These are phyloP conservation scores for Erythrocebus patas DNA, from an alignment of 2,113 vertebrate genomes.

Conservation along the genomic window DNA sequence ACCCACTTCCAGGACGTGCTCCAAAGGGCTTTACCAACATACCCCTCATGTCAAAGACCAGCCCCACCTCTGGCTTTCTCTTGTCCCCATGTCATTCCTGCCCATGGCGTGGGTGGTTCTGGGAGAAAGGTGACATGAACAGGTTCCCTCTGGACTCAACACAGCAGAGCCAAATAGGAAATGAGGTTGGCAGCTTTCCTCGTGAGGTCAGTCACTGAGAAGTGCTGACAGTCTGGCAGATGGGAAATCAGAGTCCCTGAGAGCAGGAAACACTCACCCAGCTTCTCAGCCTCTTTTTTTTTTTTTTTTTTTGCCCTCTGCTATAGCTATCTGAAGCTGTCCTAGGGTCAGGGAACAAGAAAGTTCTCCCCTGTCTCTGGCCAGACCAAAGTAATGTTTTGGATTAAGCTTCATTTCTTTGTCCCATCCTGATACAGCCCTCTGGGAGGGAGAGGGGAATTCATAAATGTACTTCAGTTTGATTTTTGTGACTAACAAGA, in stretches of 20 bases:
- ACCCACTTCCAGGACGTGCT: not conserved
- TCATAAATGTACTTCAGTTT: slow-evolving; percentile 11
- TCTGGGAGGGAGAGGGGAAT: not conserved
- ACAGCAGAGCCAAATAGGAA: not conserved
- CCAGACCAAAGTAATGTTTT: not conserved
- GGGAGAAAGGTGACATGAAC: not conserved
- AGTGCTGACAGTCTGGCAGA: not conserved
- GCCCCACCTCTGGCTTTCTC: not conserved
- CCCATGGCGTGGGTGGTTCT: not conserved
- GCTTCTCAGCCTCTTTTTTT: not conserved
- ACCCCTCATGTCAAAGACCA: not conserved
- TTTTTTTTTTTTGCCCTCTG: not conserved
- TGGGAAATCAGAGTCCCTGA: not conserved
- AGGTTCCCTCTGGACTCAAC: not conserved
- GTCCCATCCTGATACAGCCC: not conserved
- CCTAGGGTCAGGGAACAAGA: not conserved
- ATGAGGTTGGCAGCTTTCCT: not conserved
- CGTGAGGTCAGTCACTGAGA: not conserved
- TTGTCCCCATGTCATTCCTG: not conserved
- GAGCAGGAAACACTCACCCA: not conserved
- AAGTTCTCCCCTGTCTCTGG: not conserved
- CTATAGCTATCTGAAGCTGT: not conserved
- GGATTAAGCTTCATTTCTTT: not conserved
- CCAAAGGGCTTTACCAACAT: not conserved
- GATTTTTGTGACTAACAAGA: not conserved